Evolutionary conservation across 2,888 invertebrate genomes (phyloP), one percentile per base, ranked within the genome.

Genomic region (Synanthedon tipuliformis): DNA sequence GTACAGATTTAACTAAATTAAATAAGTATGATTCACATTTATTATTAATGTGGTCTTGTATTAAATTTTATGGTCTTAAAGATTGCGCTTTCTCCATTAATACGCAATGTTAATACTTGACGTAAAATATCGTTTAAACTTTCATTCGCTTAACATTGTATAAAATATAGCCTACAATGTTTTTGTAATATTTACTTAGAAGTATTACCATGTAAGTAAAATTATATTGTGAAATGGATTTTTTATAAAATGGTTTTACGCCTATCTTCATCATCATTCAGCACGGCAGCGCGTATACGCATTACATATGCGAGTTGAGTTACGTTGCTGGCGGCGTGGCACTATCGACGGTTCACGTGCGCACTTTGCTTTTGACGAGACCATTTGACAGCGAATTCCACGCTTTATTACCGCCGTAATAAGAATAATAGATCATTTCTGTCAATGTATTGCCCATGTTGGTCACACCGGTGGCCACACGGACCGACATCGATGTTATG

Each of bases 291-390:
- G 75, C 78, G 75, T 69, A 59, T 57, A 71, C 73, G 74, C 85
- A 84, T 84, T 83, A 78, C 61, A 67, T 65, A 86, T 86, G 83
- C 86, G 73, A 68, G 73, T 62, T 75, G 72, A 68, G 78, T 70
- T 65, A 64, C 68, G 65, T 59, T 61, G 72, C 65, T 71, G 69
- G 64, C 73, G 69, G 66, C 68, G 34, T 34, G 69, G 69, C 73
- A 74, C 75, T 73, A 76, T 78, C 79, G 76, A 82, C 81, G 82
- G 81, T 84, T 81, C 71, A 69, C 66, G 63, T 66, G 67, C 12
- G 12, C 69, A 70, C 64, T 69, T 62, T 61, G 58, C 59, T 12
- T 59, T 62, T 58, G 58, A 67, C 72, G 71, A 73, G 69, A 64
- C 65, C 71, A 63, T 59, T 57, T 61, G 65, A 63, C 63, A 71